Base-by-base conservation (phyloP, 2,113 vertebrate species). In the Ciconia maguari region DNA sequence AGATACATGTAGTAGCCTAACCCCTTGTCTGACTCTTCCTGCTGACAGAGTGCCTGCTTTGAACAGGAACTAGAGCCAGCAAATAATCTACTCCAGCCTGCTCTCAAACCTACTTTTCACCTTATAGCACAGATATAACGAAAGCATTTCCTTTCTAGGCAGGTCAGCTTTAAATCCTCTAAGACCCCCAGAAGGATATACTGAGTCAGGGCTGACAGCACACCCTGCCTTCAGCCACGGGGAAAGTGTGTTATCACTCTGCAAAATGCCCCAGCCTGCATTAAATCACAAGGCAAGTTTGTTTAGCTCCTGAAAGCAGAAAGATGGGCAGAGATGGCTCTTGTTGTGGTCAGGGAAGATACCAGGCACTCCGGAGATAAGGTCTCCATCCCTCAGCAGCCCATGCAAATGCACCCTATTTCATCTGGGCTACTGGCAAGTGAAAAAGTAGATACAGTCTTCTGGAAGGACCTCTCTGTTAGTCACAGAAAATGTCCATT, bases 61-160 rank as follows among this genome's bases (percentile, higher is more conserved):
- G 41, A 92, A 36, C 27, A 55, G 48, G 57, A 65, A 9, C 54
- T 51, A 36, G 3, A 80, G 16, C 13, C 66, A 65, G 54, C 5
- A 60, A 79, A 30, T 55, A 38, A 61, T 5, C 41, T 66, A 6
- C 34, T 93, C 16, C 49, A 57, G 12, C 42, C 55, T 46, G 22
- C 29, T 38, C n/a, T 62, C 51, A 54, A 44, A 57, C 19, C 3
- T 2, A 49, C 16, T 86, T 81, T 86, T 80, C 7, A 1, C 38
- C 27, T 61, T 32, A 34, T 0, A 82, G 30, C 34, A 76, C 10
- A 78, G 17, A n/a, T 21, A 26, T 2, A 86, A 57, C 12, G 7
- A 9, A 10, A 55, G 32, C 0, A 0, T 52, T 77, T 74, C 66
- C 46, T 27, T 81, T 9, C 62, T 32, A 57, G 16, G 30, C 5